Evolutionary conservation across 2,113 vertebrate genomes (phyloP).

Genomic region (Chunga burmeisteri): DNA sequence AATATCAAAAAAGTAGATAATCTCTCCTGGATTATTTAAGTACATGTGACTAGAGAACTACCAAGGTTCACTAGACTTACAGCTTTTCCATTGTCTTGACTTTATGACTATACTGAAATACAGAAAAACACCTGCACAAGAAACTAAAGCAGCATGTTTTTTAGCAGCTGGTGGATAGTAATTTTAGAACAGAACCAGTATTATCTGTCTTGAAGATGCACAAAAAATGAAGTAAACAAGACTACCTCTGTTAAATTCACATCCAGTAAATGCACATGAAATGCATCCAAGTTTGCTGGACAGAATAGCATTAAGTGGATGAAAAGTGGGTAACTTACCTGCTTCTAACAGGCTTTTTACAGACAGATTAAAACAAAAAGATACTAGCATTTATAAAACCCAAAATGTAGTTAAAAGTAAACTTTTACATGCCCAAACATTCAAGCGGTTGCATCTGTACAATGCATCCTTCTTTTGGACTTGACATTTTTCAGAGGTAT

Average conservation of each 20-base stretch:
- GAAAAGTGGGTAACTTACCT: neutral
- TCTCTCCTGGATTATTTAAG: conserved; percentile 3
- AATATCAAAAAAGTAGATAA: neutral
- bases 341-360: neutral
- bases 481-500: neutral
- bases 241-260: neutral
- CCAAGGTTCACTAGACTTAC: neutral
- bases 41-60: neutral
- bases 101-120: neutral
- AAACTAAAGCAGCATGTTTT: neutral
- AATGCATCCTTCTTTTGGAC: neutral
- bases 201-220: neutral
- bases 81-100: neutral
- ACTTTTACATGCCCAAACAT: neutral
- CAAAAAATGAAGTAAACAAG: neutral
- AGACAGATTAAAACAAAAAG: neutral
- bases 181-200: conserved; percentile 4
- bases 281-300: neutral
- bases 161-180: neutral
- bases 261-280: neutral
- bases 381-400: neutral
- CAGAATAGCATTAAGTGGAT: neutral
- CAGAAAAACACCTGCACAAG: neutral
- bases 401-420: neutral
- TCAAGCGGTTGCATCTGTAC: neutral